phyloP scores from a whole-genome alignment of 2,888 invertebrate species.

The Nowickia ferox region DNA sequence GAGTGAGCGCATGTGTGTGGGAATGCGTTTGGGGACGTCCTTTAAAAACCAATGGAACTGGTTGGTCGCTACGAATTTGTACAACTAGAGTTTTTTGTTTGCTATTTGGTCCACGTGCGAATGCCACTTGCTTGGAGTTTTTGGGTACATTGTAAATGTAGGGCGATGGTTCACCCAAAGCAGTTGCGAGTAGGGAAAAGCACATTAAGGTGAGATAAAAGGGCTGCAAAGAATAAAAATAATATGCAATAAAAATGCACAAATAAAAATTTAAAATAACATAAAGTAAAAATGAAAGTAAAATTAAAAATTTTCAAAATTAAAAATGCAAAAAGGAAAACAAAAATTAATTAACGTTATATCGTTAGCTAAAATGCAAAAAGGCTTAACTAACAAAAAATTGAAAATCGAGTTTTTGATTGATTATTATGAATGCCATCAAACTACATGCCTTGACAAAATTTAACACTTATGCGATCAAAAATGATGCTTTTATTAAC shows the following conservation, averaged over 20 bases:
- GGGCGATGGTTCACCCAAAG: slow-evolving; percentile 77
- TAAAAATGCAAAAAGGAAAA: no score
- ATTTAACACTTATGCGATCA: no score
- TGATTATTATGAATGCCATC: no score
- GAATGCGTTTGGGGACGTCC: slow-evolving; percentile 75
- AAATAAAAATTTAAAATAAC: background rate
- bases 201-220: slow-evolving; percentile 54
- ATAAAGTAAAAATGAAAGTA: background rate
- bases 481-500: no score
- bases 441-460: no score
- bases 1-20: slow-evolving; percentile 71
- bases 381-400: no score
- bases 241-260: background rate
- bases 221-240: slow-evolving; percentile 53
- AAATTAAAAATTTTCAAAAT: no score
- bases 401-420: no score
- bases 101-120: slow-evolving; percentile 71
- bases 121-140: slow-evolving; percentile 76
- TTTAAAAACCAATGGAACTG: slow-evolving; percentile 80
- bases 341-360: no score
- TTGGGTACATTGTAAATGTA: slow-evolving; percentile 79
- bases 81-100: slow-evolving; percentile 81
- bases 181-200: slow-evolving; percentile 72
- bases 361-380: no score
- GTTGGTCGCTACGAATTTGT: slow-evolving; percentile 82